A percentile compares a stretch with the other conserved stretches of the same genome.
Evolutionary conservation across 2,888 invertebrate species (phyloP).

Genomic region (Leptarthrus brevirostris): DNA sequence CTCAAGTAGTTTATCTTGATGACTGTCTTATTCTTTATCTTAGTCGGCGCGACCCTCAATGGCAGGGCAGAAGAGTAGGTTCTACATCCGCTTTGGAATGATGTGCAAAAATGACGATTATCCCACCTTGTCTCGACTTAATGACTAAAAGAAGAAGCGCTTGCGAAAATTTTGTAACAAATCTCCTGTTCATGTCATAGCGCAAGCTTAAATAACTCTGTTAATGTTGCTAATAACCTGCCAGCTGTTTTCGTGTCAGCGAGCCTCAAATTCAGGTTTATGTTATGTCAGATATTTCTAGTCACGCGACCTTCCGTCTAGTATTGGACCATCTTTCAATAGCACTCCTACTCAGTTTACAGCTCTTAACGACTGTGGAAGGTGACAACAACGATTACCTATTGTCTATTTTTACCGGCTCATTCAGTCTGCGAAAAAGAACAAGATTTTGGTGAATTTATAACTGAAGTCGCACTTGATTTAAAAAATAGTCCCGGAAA

Average conservation of each 20-base stretch:
- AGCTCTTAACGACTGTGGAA: neutral
- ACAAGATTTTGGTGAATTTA: neutral
- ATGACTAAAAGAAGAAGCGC: constrained; percentile 11
- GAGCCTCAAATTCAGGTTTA: constrained; percentile 12
- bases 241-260: neutral
- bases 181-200: neutral
- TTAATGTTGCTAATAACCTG: neutral
- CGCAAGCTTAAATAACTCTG: constrained; percentile 5
- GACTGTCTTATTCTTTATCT: no score
- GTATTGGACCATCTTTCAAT: neutral
- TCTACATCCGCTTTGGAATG: constrained; percentile 26
- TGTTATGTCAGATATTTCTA: constrained; percentile 8
- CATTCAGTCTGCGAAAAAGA: neutral
- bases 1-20: no score
- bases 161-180: constrained; percentile 22
- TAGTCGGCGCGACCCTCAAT: no score
- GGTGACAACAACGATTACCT: neutral
- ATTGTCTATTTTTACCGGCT: constrained; percentile 4
- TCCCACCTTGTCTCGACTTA: neutral
- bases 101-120: constrained; percentile 25
- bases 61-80: neutral
- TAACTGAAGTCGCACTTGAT: neutral
- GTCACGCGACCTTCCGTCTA: constrained; percentile 20
- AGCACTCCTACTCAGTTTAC: neutral
- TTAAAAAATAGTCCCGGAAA: constrained; percentile 24